phyloP scores from a whole-genome alignment of 2,113 vertebrate genomes.

The Meriones unguiculatus region DNA sequence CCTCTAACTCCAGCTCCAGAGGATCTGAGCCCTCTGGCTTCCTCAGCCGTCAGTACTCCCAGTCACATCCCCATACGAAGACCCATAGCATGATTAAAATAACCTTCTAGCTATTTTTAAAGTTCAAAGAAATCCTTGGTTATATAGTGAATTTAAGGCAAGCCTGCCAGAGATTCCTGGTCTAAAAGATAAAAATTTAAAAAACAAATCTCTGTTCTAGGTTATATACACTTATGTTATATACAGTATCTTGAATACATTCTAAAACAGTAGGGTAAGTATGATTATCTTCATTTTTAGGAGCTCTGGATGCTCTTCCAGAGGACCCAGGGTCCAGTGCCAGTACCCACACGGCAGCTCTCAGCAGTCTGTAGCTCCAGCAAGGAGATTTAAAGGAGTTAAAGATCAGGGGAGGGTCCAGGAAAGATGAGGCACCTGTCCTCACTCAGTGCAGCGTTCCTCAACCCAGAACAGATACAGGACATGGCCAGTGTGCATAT shows the following conservation, averaged over 20 bases:
- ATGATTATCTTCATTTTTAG: not conserved
- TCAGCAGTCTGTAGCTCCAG: not conserved
- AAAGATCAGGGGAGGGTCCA: not conserved
- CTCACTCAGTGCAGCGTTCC: not conserved
- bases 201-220: not conserved
- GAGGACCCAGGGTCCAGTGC: not conserved
- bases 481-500: not conserved
- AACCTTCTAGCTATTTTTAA: not conserved
- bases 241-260: not conserved
- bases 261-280: not conserved
- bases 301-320: not conserved
- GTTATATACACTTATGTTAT: not conserved
- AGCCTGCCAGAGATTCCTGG: not conserved
- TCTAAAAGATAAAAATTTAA: not conserved
- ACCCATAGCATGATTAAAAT: not conserved
- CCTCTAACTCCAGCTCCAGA: not conserved
- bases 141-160: not conserved
- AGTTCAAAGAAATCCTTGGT: not conserved
- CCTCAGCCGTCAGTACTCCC: not conserved
- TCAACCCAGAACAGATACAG: not conserved
- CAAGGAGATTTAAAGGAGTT: not conserved
- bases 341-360: not conserved
- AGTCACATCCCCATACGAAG: not conserved
- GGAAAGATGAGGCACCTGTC: not conserved
- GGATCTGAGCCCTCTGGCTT: not conserved